These are phyloP conservation scores for Branchipolynoe longqiensis DNA, from an alignment of 2,888 invertebrate genomes.

Conservation along the genomic window DNA sequence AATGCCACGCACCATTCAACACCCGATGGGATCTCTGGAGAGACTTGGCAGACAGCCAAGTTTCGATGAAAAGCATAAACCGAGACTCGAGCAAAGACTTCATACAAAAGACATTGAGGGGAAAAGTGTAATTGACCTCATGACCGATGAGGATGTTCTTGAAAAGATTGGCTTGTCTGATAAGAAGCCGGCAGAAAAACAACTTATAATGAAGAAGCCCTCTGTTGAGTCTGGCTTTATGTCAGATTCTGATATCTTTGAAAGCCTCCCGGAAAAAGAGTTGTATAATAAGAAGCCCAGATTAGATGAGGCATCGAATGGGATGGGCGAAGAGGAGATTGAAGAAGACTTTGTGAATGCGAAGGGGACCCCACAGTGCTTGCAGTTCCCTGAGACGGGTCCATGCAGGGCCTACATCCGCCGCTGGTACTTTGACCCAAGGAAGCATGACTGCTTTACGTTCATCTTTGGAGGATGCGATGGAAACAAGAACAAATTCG, in stretches of 20 bases:
- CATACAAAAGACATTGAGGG: neutral
- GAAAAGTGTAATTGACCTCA: neutral
- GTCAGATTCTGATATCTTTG: neutral
- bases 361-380: slow-evolving; percentile 10
- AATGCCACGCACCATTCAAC: neutral
- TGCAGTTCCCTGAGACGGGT: slow-evolving; percentile 47
- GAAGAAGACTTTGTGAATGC: neutral
- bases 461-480: slow-evolving; percentile 56
- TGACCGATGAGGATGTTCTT: slow-evolving; percentile 16
- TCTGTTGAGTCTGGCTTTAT: neutral
- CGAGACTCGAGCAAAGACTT: neutral
- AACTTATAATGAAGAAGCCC: neutral
- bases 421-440: slow-evolving; percentile 52
- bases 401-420: slow-evolving; percentile 54
- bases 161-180: neutral
- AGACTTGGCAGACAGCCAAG: neutral
- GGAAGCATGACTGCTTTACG: slow-evolving; percentile 27
- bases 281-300: neutral
- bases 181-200: neutral
- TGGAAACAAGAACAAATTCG: slow-evolving; percentile 54
- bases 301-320: neutral
- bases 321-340: neutral
- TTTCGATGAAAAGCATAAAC: neutral
- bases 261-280: neutral
- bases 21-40: neutral